These are phyloP conservation scores for Ianthella basta DNA, from an alignment of 37 sponge, comb jelly and placozoan species.

Conservation along the genomic window DNA sequence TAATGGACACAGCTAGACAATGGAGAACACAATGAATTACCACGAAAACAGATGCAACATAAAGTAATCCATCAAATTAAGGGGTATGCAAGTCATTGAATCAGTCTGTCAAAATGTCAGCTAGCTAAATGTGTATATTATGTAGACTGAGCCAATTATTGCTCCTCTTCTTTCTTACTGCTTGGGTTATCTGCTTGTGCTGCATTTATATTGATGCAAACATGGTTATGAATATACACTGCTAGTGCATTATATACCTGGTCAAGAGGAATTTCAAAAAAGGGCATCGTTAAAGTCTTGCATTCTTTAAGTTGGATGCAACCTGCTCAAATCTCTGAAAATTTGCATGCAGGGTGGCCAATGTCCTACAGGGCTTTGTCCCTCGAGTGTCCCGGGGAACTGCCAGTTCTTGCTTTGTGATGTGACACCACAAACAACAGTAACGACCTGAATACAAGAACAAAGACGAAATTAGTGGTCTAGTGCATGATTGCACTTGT, in stretches of 20 bases:
- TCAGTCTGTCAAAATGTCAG: no score
- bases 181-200: no score
- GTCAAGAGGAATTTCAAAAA: constrained; percentile 9
- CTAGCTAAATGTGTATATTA: no score
- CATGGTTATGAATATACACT: neutral
- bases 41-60: no score
- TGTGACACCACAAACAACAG: constrained; percentile 11
- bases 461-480: neutral
- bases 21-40: no score
- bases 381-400: neutral
- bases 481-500: no score
- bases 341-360: neutral
- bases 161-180: no score
- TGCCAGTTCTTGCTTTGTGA: neutral
- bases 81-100: no score
- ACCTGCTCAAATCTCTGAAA: neutral
- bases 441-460: neutral
- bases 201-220: no score
- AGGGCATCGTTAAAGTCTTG: constrained; percentile 4
- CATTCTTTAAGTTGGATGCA: neutral
- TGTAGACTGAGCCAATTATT: no score
- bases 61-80: no score
- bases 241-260: neutral
- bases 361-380: neutral
- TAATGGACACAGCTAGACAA: no score